A percentile compares a stretch with the other conserved stretches of the same genome.
These are phyloP conservation scores for Columba janthina DNA, from an alignment of 2,113 vertebrate species.

Conservation along the genomic window DNA sequence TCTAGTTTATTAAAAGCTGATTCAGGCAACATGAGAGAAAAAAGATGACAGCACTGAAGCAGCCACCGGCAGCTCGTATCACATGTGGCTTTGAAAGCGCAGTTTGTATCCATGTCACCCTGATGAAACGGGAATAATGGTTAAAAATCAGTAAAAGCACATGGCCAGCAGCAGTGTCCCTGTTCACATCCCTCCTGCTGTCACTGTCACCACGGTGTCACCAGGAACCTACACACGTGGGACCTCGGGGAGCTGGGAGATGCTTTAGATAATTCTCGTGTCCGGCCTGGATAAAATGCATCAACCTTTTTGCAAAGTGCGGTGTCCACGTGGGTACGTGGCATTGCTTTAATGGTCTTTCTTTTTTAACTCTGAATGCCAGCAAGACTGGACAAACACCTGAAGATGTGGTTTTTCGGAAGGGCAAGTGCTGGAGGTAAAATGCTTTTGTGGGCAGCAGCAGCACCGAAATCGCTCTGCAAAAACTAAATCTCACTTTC, in stretches of 20 bases:
- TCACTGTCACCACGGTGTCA: background rate
- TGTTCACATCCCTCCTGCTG: background rate
- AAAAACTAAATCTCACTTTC: background rate
- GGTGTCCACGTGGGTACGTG: background rate
- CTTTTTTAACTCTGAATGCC: background rate
- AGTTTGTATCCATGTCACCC: background rate
- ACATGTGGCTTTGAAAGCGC: fast-evolving
- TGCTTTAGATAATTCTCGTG: background rate
- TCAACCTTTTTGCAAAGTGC: background rate
- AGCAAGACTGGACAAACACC: background rate
- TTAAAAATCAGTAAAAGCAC: background rate
- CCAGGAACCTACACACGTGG: fast-evolving
- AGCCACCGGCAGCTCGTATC: background rate
- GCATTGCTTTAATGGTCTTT: fast-evolving
- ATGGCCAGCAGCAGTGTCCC: background rate
- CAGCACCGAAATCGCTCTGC: background rate
- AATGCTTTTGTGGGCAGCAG: background rate
- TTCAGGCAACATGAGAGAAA: background rate
- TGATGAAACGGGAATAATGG: background rate
- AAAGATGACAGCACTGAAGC: background rate
- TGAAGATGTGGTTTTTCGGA: background rate
- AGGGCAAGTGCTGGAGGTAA: background rate
- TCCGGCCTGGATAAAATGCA: background rate
- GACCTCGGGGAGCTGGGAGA: background rate
- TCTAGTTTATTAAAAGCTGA: background rate